Conservation (phyloP, 2,888 invertebrate species). For the Synanthedon andrenaeformis region DNA sequence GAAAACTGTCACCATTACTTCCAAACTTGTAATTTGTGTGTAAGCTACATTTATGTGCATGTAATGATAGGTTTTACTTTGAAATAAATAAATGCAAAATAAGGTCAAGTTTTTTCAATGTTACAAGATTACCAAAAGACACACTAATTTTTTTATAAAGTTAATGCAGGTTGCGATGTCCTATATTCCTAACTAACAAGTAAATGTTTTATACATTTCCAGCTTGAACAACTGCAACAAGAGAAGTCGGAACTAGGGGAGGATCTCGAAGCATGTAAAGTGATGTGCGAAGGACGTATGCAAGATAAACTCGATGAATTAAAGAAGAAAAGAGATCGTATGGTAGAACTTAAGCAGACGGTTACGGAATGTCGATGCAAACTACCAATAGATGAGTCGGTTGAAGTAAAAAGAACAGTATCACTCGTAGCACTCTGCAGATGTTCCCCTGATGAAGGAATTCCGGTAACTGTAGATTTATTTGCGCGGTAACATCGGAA, state of each 20-base stretch:
- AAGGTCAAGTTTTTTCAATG: too few species aligned
- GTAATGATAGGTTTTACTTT: too few species aligned
- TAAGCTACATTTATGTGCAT: too few species aligned
- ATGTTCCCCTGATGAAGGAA: slow-evolving; percentile 38
- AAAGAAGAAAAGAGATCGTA: slow-evolving; percentile 25
- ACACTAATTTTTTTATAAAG: too few species aligned
- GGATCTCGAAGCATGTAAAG: slow-evolving; percentile 43
- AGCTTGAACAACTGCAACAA: slow-evolving; percentile 34
- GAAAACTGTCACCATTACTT: too few species aligned
- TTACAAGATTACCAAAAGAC: too few species aligned
- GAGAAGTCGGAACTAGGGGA: slow-evolving; percentile 35
- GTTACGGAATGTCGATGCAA: slow-evolving; percentile 48
- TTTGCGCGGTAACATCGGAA: not conserved
- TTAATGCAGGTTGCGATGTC: too few species aligned
- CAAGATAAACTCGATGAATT: slow-evolving; percentile 28
- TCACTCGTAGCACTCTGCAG: slow-evolving; percentile 47
- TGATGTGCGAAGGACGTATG: slow-evolving; percentile 31
- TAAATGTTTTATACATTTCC: not conserved
- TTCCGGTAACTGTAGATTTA: slow-evolving; percentile 19
- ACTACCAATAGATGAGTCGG: slow-evolving; percentile 31
- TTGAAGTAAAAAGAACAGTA: slow-evolving; percentile 49
- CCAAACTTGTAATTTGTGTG: too few species aligned
- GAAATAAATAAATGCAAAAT: too few species aligned
- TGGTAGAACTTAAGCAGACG: slow-evolving; percentile 26
- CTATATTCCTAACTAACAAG: too few species aligned